Evolutionary conservation across 2,888 invertebrate genomes (phyloP), one percentile per base, ranked within the genome.

Genomic region (Scelioninae gen. 2): DNA sequence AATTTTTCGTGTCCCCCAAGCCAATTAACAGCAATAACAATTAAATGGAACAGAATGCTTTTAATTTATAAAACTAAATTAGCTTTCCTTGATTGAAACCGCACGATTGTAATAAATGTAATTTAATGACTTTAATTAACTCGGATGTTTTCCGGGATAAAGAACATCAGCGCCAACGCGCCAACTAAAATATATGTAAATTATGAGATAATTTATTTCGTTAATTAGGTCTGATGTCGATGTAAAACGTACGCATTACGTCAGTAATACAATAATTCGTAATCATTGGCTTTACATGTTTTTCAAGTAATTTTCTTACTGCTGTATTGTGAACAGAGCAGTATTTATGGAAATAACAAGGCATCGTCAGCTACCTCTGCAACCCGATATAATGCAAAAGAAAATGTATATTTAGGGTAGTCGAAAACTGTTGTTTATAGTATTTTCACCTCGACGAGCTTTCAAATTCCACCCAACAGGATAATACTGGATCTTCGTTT

Each of bases 101-200:
- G 15, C 43, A 13, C 43, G 52, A 43, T 58, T 31, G 58, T 45
- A 68, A 68, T 68, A 37, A 58, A 68, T 68, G 52, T 68, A 68
- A 58, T 58, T 50, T 58, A 52, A 68, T 52, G 58, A 55, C 67
- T 48, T 58, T 52, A 68, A 58, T 58, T 58, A 58, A 43, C 31
- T 9, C 10, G 19, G 15, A 16, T 52, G 46, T 28, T 55, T 46
- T 11, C 48, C 33, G 4, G 13, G 39, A 55, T 39, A 52, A 53
- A 50, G 37, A 2, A 45, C 37, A 18, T 15, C 43, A 11, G 9
- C 39, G 13, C 37, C 9, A 16, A 18, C 7, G 33, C 33, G 48
- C 7, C 25, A 5, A 25, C 13, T 4, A 28, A 55, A 45, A 46
- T 13, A 37, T 35, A 25, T 28, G 64, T 18, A 53, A 28, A 50